Conservation (phyloP, 2,113 vertebrate species). For the Leptocoma aspasia region DNA sequence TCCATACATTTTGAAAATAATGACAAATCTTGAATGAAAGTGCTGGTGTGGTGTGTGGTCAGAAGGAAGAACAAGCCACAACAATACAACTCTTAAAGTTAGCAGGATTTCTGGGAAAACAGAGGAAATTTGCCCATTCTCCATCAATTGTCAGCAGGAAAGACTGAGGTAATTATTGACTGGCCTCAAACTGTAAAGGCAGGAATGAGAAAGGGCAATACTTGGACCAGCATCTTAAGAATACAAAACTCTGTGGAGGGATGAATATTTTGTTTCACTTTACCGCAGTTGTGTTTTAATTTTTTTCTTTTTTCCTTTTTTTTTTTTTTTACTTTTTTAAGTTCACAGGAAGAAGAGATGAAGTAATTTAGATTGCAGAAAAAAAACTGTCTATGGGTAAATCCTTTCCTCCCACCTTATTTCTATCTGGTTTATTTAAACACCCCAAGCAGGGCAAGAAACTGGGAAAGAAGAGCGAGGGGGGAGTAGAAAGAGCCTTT, state of each 20-base stretch:
- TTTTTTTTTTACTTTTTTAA: background rate
- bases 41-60: rapidly evolving
- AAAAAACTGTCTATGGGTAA: background rate
- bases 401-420: background rate
- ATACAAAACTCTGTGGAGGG: background rate
- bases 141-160: background rate
- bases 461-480: background rate
- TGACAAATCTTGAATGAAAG: background rate
- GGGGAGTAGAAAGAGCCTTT: background rate
- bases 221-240: background rate
- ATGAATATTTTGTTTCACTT: background rate
- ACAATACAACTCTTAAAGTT: background rate
- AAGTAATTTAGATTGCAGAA: background rate
- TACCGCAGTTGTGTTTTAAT: background rate
- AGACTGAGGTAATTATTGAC: background rate
- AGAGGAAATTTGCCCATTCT: background rate
- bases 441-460: background rate
- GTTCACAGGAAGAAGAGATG: background rate
- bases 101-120: background rate
- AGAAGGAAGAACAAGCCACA: background rate
- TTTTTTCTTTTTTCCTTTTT: background rate
- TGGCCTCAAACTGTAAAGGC: background rate
- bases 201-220: background rate
- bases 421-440: background rate
- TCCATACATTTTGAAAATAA: background rate